phyloP scores from a whole-genome alignment of 1,140 invertebrate genomes.

The Sinella curviseta region DNA sequence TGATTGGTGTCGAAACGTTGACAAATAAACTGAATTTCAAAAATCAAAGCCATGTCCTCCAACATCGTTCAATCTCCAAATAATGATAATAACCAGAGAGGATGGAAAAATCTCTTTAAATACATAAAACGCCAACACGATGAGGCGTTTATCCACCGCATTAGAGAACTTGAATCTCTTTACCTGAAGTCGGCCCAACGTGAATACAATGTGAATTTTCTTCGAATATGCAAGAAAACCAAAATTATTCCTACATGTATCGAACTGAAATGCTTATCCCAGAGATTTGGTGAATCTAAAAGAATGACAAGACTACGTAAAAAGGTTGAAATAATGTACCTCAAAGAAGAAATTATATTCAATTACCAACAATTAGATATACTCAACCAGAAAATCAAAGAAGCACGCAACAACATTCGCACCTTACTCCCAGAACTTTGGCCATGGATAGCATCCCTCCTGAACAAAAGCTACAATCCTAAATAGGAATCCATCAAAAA shows the following conservation, averaged over 20 bases:
- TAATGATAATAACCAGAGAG: background rate
- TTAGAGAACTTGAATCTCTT: background rate
- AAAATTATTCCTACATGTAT: background rate
- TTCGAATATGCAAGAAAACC: background rate
- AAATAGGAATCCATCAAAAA: background rate
- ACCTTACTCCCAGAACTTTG: background rate
- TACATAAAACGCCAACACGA: background rate
- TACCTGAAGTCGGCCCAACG: background rate
- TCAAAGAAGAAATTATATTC: no score
- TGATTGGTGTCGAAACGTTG: no score
- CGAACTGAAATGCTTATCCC: background rate
- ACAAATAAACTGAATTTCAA: no score
- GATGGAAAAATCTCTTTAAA: background rate
- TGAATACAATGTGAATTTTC: background rate
- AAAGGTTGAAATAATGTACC: background rate
- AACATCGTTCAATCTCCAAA: no score
- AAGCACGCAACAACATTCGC: no score
- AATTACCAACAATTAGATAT: no score
- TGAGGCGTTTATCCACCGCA: background rate
- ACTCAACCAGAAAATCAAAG: no score
- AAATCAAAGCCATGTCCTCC: no score
- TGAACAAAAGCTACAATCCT: background rate
- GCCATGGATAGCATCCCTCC: background rate
- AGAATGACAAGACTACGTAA: background rate
- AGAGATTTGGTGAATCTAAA: background rate